phyloP scores from a whole-genome alignment of 2,797 vertebrate species.

The Xenops minutus region DNA sequence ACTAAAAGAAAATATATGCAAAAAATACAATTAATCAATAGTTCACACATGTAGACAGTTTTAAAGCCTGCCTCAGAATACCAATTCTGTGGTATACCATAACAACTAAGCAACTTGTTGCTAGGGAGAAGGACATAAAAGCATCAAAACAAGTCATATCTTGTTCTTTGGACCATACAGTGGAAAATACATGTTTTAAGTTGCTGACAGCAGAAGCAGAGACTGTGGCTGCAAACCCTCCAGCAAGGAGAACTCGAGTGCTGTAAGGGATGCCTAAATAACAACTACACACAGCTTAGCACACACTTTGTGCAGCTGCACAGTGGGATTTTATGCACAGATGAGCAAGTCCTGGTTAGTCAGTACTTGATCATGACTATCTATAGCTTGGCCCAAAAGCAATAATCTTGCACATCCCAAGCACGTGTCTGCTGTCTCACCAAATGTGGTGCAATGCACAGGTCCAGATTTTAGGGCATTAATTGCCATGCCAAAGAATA shows the following conservation, averaged over 20 bases:
- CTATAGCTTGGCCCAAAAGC: background rate
- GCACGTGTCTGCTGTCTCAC: background rate
- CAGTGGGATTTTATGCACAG: background rate
- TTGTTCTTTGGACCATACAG: background rate
- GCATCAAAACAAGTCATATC: background rate
- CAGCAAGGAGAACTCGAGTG: background rate
- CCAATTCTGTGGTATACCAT: background rate
- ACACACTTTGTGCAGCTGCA: background rate
- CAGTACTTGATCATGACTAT: background rate
- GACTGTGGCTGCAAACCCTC: background rate
- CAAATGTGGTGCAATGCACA: rapidly evolving
- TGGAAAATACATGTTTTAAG: background rate
- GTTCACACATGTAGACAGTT: background rate
- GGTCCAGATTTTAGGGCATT: background rate
- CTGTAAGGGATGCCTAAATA: background rate
- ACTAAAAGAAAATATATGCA: slow-evolving; percentile 71
- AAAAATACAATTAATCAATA: background rate
- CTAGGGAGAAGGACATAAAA: background rate
- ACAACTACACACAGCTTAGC: background rate
- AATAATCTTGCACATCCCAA: background rate
- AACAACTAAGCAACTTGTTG: background rate
- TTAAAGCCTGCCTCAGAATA: background rate
- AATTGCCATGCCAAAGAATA: background rate
- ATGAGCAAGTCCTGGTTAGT: background rate
- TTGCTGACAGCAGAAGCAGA: background rate